These are phyloP conservation scores for Eublepharis macularius DNA, from an alignment of 2,113 vertebrate species.

Conservation along the genomic window DNA sequence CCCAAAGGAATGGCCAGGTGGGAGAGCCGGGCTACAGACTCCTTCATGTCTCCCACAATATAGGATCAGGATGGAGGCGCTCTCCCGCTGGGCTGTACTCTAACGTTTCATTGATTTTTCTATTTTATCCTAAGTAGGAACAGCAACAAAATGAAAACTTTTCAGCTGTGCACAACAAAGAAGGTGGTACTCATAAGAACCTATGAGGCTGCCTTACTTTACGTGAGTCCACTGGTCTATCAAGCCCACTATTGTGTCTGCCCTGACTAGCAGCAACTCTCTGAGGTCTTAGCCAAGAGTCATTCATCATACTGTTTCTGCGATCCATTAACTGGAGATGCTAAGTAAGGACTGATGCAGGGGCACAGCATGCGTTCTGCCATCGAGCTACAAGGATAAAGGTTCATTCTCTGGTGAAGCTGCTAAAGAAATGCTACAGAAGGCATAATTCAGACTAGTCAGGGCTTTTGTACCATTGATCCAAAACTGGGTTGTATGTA, in stretches of 20 bases:
- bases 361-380: too few species aligned
- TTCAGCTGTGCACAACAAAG: conserved; percentile 32
- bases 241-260: not conserved
- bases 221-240: not conserved
- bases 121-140: conserved; percentile 21
- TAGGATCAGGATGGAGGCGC: conserved; percentile 49
- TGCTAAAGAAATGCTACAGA: too few species aligned
- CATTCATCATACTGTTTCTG: not conserved
- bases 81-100: conserved; percentile 48
- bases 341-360: not conserved
- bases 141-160: not conserved
- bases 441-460: too few species aligned
- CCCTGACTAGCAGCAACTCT: not conserved
- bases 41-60: conserved; percentile 61
- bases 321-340: not conserved
- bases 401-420: too few species aligned
- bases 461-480: too few species aligned
- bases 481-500: too few species aligned
- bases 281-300: not conserved
- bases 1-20: conserved; percentile 71
- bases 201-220: not conserved
- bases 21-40: conserved; percentile 61
- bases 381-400: too few species aligned
- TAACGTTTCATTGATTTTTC: conserved; percentile 52
- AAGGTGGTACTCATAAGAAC: not conserved